Percentiles rank a stretch among this genome's conserved stretches.
These are phyloP conservation scores for Polydrusus cervinus DNA, from an alignment of 2,888 invertebrate genomes.

Conservation along the genomic window DNA sequence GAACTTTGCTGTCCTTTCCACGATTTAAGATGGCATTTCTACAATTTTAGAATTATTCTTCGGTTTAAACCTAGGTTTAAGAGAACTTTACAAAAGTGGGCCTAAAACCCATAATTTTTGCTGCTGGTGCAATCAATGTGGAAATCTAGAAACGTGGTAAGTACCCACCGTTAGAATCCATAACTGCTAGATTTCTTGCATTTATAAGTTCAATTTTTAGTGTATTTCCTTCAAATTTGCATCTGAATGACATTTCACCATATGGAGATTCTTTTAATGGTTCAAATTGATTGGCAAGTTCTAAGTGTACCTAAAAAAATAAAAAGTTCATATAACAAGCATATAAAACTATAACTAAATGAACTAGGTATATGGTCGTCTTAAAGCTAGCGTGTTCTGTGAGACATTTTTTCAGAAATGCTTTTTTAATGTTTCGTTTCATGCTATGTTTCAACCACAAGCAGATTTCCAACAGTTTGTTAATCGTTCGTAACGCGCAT, in stretches of 20 bases:
- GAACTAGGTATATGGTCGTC: too few relatives aligned
- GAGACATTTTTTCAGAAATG: too few relatives aligned
- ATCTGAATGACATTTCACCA: conserved; percentile 86
- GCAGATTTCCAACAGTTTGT: too few relatives aligned
- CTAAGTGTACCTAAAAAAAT: conserved; percentile 69
- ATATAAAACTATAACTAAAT: neutral
- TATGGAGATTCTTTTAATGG: conserved; percentile 76
- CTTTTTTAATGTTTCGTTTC: too few relatives aligned
- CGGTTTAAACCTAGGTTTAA: too few relatives aligned
- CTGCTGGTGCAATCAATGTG: neutral
- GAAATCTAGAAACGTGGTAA: neutral
- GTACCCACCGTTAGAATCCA: conserved; percentile 89
- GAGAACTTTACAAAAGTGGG: too few relatives aligned
- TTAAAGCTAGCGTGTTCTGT: neutral
- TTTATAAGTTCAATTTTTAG: conserved; percentile 91
- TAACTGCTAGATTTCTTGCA: conserved; percentile 88
- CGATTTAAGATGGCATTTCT: too few relatives aligned
- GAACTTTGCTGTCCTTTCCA: too few relatives aligned
- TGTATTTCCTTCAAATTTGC: conserved; percentile 80
- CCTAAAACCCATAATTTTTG: too few relatives aligned
- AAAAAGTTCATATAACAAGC: neutral
- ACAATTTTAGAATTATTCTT: too few relatives aligned
- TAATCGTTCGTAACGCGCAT: too few relatives aligned
- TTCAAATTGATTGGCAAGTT: conserved; percentile 80
- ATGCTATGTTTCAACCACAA: too few relatives aligned